phyloP scores from a whole-genome alignment of 2,888 invertebrate genomes.

The Thymelicus sylvestris region DNA sequence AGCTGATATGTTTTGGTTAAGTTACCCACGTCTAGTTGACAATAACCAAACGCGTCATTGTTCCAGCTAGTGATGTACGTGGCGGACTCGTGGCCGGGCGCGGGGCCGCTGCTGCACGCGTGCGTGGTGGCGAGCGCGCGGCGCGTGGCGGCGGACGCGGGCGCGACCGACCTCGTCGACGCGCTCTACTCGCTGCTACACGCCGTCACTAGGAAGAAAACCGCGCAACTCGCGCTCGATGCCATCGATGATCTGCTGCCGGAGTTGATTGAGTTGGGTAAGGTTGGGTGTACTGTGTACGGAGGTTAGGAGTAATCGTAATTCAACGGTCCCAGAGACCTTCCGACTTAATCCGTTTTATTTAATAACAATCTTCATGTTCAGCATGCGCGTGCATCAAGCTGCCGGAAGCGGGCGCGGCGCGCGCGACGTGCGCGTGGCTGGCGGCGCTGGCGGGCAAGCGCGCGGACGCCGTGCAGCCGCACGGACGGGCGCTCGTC shows the following conservation, averaged over 20 bases:
- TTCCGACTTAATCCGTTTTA: too few relatives aligned
- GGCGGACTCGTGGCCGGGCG: conserved; percentile 64
- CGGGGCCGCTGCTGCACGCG: conserved; percentile 57
- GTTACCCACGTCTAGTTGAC: too few relatives aligned
- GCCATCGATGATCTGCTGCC: conserved; percentile 66
- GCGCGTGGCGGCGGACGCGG: conserved; percentile 54
- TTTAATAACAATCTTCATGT: not conserved
- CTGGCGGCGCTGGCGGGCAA: conserved; percentile 58
- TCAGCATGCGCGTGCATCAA: conserved; percentile 64
- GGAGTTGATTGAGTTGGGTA: conserved; percentile 66
- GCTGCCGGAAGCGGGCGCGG: conserved; percentile 68
- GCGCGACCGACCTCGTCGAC: conserved; percentile 88
- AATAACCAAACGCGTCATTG: too few relatives aligned
- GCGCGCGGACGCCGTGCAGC: conserved; percentile 60
- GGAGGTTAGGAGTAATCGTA: too few relatives aligned
- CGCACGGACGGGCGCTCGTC: conserved; percentile 62
- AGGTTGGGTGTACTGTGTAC: conserved; percentile 21
- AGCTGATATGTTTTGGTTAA: too few relatives aligned
- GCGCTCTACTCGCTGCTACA: conserved; percentile 87
- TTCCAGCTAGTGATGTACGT: conserved; percentile 58
- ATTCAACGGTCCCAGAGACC: too few relatives aligned
- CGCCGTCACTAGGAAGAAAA: conserved; percentile 87
- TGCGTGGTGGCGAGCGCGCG: conserved; percentile 55
- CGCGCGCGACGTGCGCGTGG: conserved; percentile 71
- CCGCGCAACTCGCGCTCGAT: conserved; percentile 63